These are phyloP conservation scores for Drosophila novamexicana DNA, from an alignment of 1,140 invertebrate genomes.

Conservation along the genomic window DNA sequence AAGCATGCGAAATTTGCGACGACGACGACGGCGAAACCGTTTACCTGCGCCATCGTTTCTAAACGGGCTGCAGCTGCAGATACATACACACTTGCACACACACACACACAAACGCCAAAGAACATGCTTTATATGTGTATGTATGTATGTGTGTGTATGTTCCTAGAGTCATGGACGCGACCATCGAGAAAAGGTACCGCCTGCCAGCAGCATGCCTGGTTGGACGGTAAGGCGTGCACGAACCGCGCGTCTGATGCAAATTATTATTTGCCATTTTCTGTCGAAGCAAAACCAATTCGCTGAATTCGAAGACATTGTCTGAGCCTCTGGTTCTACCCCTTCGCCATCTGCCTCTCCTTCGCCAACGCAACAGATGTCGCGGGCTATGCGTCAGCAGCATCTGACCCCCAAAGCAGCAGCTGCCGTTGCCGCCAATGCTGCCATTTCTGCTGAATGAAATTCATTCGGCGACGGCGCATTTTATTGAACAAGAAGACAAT, in stretches of 20 bases:
- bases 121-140: neutral
- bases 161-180: slow-evolving; percentile 32
- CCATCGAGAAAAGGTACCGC: slow-evolving; percentile 18
- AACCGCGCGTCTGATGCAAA: slow-evolving; percentile 29
- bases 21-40: slow-evolving; percentile 32
- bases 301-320: slow-evolving; percentile 30
- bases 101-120: neutral
- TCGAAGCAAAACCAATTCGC: slow-evolving; percentile 24
- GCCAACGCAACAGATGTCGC: slow-evolving; percentile 10
- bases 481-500: slow-evolving; percentile 61
- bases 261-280: slow-evolving; percentile 24
- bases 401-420: slow-evolving; percentile 46
- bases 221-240: slow-evolving; percentile 8
- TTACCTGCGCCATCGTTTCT: slow-evolving; percentile 51
- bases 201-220: slow-evolving; percentile 3
- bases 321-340: neutral
- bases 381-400: slow-evolving; percentile 61
- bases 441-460: slow-evolving; percentile 70
- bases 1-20: slow-evolving; percentile 54
- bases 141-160: slow-evolving; percentile 1
- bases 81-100: slow-evolving; percentile 25
- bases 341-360: neutral
- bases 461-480: slow-evolving; percentile 50
- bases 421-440: slow-evolving; percentile 22
- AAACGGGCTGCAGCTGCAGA: slow-evolving; percentile 49